Evolutionary conservation across 1,140 invertebrate genomes (phyloP), one percentile per base, ranked within the genome.

Genomic region (Cydia splendana): DNA sequence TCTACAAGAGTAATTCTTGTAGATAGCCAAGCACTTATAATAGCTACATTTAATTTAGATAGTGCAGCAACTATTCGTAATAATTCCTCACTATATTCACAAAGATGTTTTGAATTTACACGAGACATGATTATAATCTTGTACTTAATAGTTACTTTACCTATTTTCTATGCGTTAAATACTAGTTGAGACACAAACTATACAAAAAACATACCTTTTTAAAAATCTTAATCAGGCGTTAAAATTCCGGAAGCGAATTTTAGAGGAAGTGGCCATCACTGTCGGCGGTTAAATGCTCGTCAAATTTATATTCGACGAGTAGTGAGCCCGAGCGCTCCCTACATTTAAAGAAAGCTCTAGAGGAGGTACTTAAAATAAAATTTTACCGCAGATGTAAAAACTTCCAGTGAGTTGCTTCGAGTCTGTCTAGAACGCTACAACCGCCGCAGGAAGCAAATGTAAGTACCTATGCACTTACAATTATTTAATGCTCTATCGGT

Each of bases 241-340:
- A 10, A 62, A 62, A 62, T 62, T 62, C 57, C 20, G 57, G 57
- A 62, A 62, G 20, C 18, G 57, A 62, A 62, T 62, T 62, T 20
- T 24, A 24, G 57, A 62, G 57, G 57, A 62, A 24, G 57, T 62
- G 57, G 57, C 57, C 57, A 24, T 62, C 57, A 62, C 7, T 62
- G 57, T 10, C 57, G 57, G 57, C 20, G 57, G 57, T 24, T 62
- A 62, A 62, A 62, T 24, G 57, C 57, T 62, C 57, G 57, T 62
- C 57, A 62, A 62, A 62, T 62, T 62, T 62, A 62, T 62, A 62
- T 62, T 62, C 57, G 57, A 62, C 57, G 57, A n/a, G 57, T 62
- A 62, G 57, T 62, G 20, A 6, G 20, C 57, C 57, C 57, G 57
- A 57, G 2, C 20, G 10, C 57, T 62, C 20, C 57, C 9, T 20